Conservation (phyloP, 2,113 vertebrate genomes). For the Nothocercus julius region DNA sequence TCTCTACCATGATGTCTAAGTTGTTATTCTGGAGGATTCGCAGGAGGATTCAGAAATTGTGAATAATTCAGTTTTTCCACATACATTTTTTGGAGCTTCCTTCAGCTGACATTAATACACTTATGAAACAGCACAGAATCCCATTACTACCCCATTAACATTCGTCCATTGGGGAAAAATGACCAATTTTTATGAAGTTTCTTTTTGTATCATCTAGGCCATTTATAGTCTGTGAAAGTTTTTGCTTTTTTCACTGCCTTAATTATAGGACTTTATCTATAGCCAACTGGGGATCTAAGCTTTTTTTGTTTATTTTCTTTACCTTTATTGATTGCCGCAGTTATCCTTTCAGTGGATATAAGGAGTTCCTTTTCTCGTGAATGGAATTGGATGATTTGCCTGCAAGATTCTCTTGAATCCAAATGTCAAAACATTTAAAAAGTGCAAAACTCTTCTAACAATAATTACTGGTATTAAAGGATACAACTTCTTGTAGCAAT, state of each 20-base stretch:
- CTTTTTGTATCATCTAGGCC: not conserved
- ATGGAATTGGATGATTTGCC: not conserved
- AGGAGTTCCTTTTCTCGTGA: not conserved
- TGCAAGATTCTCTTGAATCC: not conserved
- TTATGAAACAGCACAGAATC: not conserved
- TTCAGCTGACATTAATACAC: not conserved
- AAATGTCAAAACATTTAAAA: not conserved
- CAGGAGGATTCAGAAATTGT: not conserved
- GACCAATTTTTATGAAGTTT: not conserved
- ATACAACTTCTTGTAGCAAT: not conserved
- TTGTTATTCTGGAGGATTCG: not conserved
- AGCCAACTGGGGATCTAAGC: not conserved
- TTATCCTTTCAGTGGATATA: not conserved
- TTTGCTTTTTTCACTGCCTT: not conserved
- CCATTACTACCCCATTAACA: not conserved
- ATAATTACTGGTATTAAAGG: not conserved
- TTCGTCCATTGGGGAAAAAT: not conserved
- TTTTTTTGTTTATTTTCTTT: not conserved
- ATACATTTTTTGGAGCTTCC: not conserved
- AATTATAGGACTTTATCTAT: not conserved
- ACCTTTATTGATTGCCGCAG: not conserved
- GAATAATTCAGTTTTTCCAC: not conserved
- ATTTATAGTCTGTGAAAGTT: not conserved
- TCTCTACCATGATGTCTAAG: not conserved
- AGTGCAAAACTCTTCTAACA: not conserved